Evolutionary conservation across 2,113 vertebrate genomes (phyloP), one percentile per base, ranked within the genome.

Genomic region (Felis chaus): DNA sequence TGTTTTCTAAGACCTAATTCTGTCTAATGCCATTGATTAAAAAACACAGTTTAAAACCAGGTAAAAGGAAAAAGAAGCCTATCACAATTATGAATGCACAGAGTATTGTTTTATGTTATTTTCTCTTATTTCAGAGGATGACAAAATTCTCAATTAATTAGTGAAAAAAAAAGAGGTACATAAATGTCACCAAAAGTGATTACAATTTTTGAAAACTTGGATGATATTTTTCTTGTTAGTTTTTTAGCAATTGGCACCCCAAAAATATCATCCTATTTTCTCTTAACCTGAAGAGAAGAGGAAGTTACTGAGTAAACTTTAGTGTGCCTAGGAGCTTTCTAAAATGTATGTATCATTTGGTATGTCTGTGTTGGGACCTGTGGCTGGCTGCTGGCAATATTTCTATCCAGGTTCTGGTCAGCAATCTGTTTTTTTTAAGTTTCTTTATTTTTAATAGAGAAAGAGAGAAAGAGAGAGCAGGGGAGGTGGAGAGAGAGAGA

Each of bases 1-100:
- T 89, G 63, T 96, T 98, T 92, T 97, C 90, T 97, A 92, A 78
- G 79, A 96, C 91, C 76, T 78, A 97, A 95, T 97, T 97, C 16
- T 91, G 79, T 91, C 80, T 39, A 95, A 96, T 93, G 66, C 73
- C 86, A 97, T 68, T 76, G 63, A 78, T 79, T 69, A 87, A 39
- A 98, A 74, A 0, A 91, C 97, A 61, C 84, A 36, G 94, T 94
- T 98, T 96, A 48, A 81, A 50, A 81, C 6, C 5, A 95, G 41
- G 39, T 78, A 78, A 91, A 91, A 87, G 39, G 23, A 79, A 76
- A 80, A 13, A 57, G 66, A 92, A 90, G 31, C 16, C 39, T 68
- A 12, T 3, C 23, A 41, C 27, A 55, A 53, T 23, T 82, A 84
- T 0, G 10, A 86, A 83, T 55, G 1, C 36, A 69, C 6, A 41